Percentiles rank a stretch among this genome's conserved stretches.
phyloP scores from a whole-genome alignment of 2,888 invertebrate species.

The Gisinianus flammeolus region DNA sequence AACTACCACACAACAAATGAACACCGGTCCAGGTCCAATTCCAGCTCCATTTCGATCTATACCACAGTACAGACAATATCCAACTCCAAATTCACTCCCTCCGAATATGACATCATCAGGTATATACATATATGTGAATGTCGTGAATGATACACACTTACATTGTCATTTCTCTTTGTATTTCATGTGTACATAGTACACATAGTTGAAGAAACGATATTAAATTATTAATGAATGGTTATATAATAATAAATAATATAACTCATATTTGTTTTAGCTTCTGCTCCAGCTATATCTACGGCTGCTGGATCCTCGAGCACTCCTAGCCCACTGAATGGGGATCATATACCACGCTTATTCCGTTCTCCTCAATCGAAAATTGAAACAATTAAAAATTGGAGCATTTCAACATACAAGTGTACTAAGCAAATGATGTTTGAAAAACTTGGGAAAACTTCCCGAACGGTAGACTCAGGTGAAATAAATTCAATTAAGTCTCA shows the following conservation, averaged over 20 bases:
- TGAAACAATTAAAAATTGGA: constrained; percentile 94
- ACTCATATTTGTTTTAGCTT: constrained; percentile 45
- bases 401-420: constrained; percentile 97
- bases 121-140: constrained; percentile 34
- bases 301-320: constrained; percentile 42
- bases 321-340: constrained; percentile 67
- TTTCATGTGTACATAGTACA: too few species aligned
- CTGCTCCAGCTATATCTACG: constrained; percentile 55
- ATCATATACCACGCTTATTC: constrained; percentile 62
- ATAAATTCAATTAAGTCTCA: neutral
- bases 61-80: constrained; percentile 53
- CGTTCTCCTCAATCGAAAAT: constrained; percentile 80
- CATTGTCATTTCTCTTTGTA: neutral
- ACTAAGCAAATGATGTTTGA: constrained; percentile 96
- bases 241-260: neutral
- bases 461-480: constrained; percentile 83
- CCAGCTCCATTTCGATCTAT: constrained; percentile 49
- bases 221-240: too few species aligned
- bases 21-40: constrained; percentile 42
- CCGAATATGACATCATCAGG: constrained; percentile 56
- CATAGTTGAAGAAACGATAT: too few species aligned
- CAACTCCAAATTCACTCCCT: constrained; percentile 55
- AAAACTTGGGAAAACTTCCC: constrained; percentile 90
- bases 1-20: constrained; percentile 52
- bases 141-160: neutral